A percentile compares a stretch with the other conserved stretches of the same genome.
Conservation (phyloP, 2,888 invertebrate genomes). For the Eulithis testata region DNA sequence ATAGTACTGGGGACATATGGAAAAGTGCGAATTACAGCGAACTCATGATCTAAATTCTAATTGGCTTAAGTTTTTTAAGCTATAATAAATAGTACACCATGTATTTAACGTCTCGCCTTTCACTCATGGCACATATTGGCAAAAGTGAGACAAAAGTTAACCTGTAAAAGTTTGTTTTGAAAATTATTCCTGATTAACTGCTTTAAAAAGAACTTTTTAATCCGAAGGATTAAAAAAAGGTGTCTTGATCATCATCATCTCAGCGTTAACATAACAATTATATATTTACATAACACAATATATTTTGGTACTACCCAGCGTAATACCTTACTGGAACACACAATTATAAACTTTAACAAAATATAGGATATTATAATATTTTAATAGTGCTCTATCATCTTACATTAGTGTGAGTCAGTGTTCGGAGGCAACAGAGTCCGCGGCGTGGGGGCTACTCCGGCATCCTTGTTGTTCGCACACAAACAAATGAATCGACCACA, state of each 20-base stretch:
- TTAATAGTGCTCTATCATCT: conserved; percentile 77
- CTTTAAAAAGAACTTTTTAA: conserved; percentile 5
- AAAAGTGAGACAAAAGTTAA: conserved; percentile 24
- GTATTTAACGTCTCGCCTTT: conserved; percentile 18
- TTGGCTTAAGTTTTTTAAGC: not conserved
- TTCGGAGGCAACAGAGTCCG: conserved; percentile 78
- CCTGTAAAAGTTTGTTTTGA: not conserved
- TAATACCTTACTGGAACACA: conserved; percentile 71
- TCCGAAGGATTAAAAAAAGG: conserved; percentile 34
- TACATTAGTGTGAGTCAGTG: conserved; percentile 68
- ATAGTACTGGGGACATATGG: conserved; percentile 16
- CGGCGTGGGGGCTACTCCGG: conserved; percentile 47
- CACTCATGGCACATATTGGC: conserved; percentile 29
- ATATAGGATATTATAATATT: conserved; percentile 78
- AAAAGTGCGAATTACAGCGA: conserved; percentile 11
- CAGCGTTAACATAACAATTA: conserved; percentile 39
- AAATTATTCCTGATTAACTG: not conserved
- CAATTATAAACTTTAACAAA: conserved; percentile 82
- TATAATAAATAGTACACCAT: conserved; percentile 3
- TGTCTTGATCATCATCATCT: conserved; percentile 20
- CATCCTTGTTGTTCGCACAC: conserved; percentile 27
- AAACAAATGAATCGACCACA: conserved; percentile 25
- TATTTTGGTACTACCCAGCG: conserved; percentile 67
- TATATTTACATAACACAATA: conserved; percentile 43
- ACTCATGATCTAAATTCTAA: conserved; percentile 2